Evolutionary conservation across 2,888 invertebrate genomes (phyloP).

Genomic region (Tyria jacobaeae): DNA sequence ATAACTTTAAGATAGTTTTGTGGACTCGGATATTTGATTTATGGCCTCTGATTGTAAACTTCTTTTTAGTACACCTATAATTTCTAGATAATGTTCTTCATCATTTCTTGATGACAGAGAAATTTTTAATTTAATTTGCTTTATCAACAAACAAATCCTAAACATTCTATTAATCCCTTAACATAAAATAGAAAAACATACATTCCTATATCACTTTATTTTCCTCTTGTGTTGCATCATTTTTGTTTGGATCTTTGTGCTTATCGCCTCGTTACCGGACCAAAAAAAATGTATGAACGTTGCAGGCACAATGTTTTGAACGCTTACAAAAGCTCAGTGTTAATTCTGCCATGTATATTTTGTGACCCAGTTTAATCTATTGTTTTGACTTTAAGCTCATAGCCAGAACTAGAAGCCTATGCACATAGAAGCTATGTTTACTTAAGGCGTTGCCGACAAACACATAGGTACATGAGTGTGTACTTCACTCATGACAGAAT

Average conservation of each 20-base stretch:
- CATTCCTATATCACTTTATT: too few species aligned
- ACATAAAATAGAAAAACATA: too few species aligned
- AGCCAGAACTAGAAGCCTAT: constrained; percentile 1
- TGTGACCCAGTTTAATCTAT: constrained; percentile 31
- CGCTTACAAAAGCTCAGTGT: constrained; percentile 15
- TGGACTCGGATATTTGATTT: background rate
- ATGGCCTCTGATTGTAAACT: background rate
- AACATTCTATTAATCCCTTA: too few species aligned
- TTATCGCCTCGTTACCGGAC: constrained; percentile 7
- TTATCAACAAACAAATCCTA: too few species aligned
- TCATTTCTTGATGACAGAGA: too few species aligned
- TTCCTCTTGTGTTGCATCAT: too few species aligned
- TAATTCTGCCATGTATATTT: constrained; percentile 18
- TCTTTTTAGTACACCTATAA: too few species aligned
- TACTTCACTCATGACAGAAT: background rate
- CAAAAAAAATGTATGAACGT: background rate
- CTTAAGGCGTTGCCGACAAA: background rate
- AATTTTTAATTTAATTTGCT: too few species aligned
- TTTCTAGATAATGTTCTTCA: too few species aligned
- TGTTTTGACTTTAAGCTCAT: constrained; percentile 22
- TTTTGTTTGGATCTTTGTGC: background rate
- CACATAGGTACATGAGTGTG: too few species aligned
- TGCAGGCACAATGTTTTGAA: constrained; percentile 9
- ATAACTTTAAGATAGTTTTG: background rate
- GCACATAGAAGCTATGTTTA: background rate